phyloP scores from a whole-genome alignment of 2,797 vertebrate genomes.

The Premnoplex brunnescens region DNA sequence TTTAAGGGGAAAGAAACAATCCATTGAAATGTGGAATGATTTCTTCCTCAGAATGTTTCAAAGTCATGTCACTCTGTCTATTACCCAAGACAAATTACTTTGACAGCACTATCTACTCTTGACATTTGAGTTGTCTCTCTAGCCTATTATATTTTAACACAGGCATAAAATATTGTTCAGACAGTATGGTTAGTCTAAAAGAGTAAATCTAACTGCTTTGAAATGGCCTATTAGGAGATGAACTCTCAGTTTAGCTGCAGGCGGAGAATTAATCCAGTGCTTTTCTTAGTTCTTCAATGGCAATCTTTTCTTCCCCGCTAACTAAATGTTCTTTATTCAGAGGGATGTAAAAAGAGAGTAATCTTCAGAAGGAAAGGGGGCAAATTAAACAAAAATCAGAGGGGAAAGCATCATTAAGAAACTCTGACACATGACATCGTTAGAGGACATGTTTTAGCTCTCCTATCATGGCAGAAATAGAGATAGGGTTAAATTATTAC shows the following conservation, averaged over 20 bases:
- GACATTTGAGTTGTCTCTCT: slow-evolving; percentile 70
- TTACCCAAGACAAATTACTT: slow-evolving; percentile 73
- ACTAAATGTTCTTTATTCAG: slow-evolving; percentile 22
- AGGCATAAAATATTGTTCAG: slow-evolving; percentile 75
- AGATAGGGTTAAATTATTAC: not conserved
- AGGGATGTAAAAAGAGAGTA: slow-evolving; percentile 45
- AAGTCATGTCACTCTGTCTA: slow-evolving; percentile 67
- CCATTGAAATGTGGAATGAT: slow-evolving; percentile 43
- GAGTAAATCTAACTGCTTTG: slow-evolving; percentile 72
- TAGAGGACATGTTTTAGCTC: slow-evolving; percentile 5
- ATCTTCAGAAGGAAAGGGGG: slow-evolving; percentile 26
- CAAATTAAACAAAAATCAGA: slow-evolving; percentile 57
- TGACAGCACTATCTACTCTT: slow-evolving; percentile 73
- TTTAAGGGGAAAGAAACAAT: slow-evolving; percentile 51
- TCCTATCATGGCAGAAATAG: not conserved
- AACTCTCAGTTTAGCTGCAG: slow-evolving; percentile 68
- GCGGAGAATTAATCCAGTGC: slow-evolving; percentile 64
- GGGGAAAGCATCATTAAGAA: slow-evolving; percentile 34
- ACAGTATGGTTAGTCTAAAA: slow-evolving; percentile 70
- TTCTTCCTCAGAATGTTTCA: slow-evolving; percentile 66
- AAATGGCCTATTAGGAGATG: slow-evolving; percentile 71
- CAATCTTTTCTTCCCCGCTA: not conserved
- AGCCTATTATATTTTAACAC: slow-evolving; percentile 70
- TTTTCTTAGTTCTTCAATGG: slow-evolving; percentile 61
- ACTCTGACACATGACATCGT: not conserved